Base-by-base conservation (phyloP, 1,140 invertebrate genomes). In the Drosophila ogumai region DNA sequence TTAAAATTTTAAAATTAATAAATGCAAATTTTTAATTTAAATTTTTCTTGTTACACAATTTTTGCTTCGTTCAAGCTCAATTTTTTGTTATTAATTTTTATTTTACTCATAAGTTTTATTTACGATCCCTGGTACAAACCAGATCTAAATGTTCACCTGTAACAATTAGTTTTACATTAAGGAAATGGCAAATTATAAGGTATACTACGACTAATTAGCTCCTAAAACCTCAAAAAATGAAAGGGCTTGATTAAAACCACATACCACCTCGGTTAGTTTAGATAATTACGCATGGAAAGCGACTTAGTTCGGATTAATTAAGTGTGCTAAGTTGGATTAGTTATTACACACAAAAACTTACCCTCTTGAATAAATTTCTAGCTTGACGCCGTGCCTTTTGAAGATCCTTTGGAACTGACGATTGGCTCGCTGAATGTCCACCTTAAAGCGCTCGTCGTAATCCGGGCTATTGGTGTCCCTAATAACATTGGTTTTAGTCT, bases 281-380 rank as follows among this genome's bases (percentile, higher is more conserved):
- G 22, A 17, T 44, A 52, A 43, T 52, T 55, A 55, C 43, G 61
- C 41, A 60, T 77, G 73, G 2, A 49, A 77, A 77, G 74, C 74
- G 36, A 54, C 54, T 43, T 75, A 43, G 47, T 60, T 64, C 25
- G 55, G 54, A 46, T 49, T 47, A 46, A 43, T 46, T 25, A 50
- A 54, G 13, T 28, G 40, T 44, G 34, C 50, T 28, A 59, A 25
- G 0, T 31, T 31, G 47, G 2, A 25, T 15, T 34, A 3, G 22
- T 36, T 5, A 25, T 58, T n/a, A 25, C 9, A 17, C 1, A 4
- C 3, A 93, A 93, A 10, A 25, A 55, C 95, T 96, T 94, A 99
- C 98, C 98, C 98, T 94, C 97, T 96, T 1, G 97, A 96, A 94
- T 96, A 99, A 13, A 99, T 94, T 94, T 99, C 97, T 72, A 97